These are phyloP conservation scores for Toxotes chatareus DNA, from an alignment of 2,113 vertebrate genomes.

Conservation along the genomic window DNA sequence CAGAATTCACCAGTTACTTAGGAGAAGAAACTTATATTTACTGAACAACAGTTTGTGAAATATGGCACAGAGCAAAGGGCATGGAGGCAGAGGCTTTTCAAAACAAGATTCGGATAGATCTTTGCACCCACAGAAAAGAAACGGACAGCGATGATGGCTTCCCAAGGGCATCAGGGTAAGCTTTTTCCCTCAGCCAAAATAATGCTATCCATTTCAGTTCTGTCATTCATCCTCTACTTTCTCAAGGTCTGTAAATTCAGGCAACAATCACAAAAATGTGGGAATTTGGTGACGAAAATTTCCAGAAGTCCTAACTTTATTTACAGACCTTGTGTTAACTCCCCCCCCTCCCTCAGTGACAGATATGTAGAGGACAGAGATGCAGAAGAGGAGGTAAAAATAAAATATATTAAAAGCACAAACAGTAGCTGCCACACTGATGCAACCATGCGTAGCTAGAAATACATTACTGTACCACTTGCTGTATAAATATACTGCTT, in stretches of 20 bases:
- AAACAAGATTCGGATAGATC: conserved; percentile 28
- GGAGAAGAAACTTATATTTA: conserved; percentile 61
- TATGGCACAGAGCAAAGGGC: conserved; percentile 75
- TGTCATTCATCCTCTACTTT: conserved; percentile 22
- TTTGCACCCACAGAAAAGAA: conserved; percentile 23
- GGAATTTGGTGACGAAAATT: conserved; percentile 27
- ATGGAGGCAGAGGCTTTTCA: conserved; percentile 43
- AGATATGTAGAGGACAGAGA: conserved; percentile 60
- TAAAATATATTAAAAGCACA: conserved; percentile 68
- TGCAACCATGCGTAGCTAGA: conserved; percentile 85
- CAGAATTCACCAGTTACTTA: conserved; percentile 67
- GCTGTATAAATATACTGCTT: conserved; percentile 84
- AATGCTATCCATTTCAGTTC: conserved; percentile 21
- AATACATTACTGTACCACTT: conserved; percentile 83
- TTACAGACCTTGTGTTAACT: conserved; percentile 48
- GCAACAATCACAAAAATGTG: conserved; percentile 3
- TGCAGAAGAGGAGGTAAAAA: conserved; percentile 46
- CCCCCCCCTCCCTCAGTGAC: conserved; percentile 19
- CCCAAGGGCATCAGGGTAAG: background rate
- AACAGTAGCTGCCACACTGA: conserved; percentile 83
- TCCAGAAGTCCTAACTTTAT: conserved; percentile 20
- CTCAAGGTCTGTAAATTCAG: conserved; percentile 42
- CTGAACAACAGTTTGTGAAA: conserved; percentile 59
- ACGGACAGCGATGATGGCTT: conserved; percentile 3
- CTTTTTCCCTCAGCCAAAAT: background rate